Base-by-base conservation (phyloP, 2,113 vertebrate genomes). In the Guaruba guarouba region DNA sequence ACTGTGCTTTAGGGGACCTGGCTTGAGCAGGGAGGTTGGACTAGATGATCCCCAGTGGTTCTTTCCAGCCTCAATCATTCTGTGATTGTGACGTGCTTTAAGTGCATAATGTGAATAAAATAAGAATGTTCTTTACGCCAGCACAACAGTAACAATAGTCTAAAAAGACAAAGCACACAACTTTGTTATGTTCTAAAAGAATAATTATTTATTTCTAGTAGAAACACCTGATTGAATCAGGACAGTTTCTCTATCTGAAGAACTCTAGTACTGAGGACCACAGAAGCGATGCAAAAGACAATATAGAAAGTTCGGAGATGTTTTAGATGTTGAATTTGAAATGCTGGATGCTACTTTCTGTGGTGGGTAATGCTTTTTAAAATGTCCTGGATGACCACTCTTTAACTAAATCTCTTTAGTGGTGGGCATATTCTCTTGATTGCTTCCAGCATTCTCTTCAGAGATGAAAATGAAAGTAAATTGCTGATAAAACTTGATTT, bases 391-490 rank as follows among this genome's bases (percentile, higher is more conserved):
- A 17, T 19, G 43, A 54, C 16, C 24, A 1, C 31, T 49, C 25
- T 19, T 23, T 62, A 14, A 39, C 33, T 78, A 55, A 74, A 78
- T 25, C 12, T 39, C 16, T 55, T 37, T 39, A 15, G 9, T 7
- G 22, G 37, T 22, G 39, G n/a, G 33, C 23, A 35, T 31, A 15
- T 16, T 25, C 61, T 35, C 25, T 57, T 39, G 10, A 13, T 14
- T 51, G 28, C n/a, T 48, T 71, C 48, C 29, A 64, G 66, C 20
- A 14, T 43, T 52, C 63, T 59, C 62, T 79, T 93, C 46, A 86
- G 78, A 85, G 57, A 74, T 77, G 25, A 84, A 97, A 94, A 92
- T 78, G 66, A 93, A 39, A 84, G 77, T 39, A 88, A 95, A 92
- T 77, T 86, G 78, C 76, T 68, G 61, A 84, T 93, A 91, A 88